A percentile compares a stretch with the other conserved stretches of the same genome.
These are phyloP conservation scores for Penelope pileata DNA, from an alignment of 2,113 vertebrate genomes.

Conservation along the genomic window DNA sequence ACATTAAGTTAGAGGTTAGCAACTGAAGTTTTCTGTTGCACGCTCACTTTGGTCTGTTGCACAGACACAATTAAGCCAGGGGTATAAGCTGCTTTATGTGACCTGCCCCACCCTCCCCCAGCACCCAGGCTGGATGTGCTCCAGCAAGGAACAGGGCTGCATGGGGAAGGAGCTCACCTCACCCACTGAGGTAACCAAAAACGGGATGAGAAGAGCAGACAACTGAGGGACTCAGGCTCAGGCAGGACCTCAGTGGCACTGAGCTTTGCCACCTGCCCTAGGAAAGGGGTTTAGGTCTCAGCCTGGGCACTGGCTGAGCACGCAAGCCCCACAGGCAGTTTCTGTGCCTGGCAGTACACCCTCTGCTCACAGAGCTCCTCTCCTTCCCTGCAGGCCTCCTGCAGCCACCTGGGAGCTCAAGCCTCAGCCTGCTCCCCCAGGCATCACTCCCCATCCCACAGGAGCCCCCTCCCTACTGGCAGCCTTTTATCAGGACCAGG, in stretches of 20 bases:
- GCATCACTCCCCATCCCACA: neutral
- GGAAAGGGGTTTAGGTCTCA: neutral
- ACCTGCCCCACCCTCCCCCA: neutral
- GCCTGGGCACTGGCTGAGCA: neutral
- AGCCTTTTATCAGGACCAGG: neutral
- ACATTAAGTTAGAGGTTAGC: neutral
- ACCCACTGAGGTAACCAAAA: neutral
- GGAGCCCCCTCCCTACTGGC: neutral
- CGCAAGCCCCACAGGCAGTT: neutral
- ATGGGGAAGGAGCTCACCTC: neutral
- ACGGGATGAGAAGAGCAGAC: neutral
- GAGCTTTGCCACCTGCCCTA: fast-evolving
- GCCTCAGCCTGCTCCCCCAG: neutral
- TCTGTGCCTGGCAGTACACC: neutral
- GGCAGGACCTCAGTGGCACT: neutral
- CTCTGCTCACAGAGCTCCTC: neutral
- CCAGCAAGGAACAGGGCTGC: neutral
- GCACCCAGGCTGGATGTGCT: neutral
- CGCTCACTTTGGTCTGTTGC: neutral
- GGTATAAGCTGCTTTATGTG: neutral
- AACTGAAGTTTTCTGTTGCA: neutral
- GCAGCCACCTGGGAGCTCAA: neutral
- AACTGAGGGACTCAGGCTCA: neutral
- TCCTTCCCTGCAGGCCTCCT: neutral
- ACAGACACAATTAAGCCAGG: neutral